Evolutionary conservation across 1,140 invertebrate genomes (phyloP).

Genomic region (Stegodyphus dumicola): DNA sequence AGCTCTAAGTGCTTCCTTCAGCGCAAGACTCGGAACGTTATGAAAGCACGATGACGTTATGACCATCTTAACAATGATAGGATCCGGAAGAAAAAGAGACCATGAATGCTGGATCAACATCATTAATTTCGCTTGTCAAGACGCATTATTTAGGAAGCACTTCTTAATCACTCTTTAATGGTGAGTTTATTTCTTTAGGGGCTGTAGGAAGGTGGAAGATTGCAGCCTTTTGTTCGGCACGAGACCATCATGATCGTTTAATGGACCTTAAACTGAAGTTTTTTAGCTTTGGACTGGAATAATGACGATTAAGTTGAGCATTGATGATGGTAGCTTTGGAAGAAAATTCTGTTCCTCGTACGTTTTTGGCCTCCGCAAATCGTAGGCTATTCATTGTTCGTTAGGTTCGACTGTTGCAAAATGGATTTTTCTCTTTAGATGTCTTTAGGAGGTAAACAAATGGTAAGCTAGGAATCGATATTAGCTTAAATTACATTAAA

Average conservation of each 20-base stretch:
- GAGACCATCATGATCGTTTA: slow-evolving; percentile 23
- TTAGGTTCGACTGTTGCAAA: too few species aligned
- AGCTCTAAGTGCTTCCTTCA: slow-evolving; percentile 19
- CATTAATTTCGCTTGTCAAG: slow-evolving; percentile 52
- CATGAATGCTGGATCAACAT: slow-evolving; percentile 12
- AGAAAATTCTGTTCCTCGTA: too few species aligned
- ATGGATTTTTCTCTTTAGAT: too few species aligned
- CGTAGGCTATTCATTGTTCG: too few species aligned
- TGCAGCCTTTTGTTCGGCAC: slow-evolving; percentile 38
- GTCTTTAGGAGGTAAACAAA: too few species aligned
- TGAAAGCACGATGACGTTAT: slow-evolving; percentile 9
- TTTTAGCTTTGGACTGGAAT: slow-evolving; percentile 10
- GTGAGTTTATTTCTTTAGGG: slow-evolving; percentile 32
- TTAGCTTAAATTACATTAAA: too few species aligned
- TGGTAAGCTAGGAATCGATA: too few species aligned
- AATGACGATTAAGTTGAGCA: slow-evolving; percentile 10
- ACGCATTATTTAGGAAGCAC: slow-evolving; percentile 35
- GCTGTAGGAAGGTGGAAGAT: not conserved
- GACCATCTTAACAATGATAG: not conserved
- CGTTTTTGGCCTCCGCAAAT: too few species aligned
- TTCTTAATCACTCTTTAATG: slow-evolving; percentile 53
- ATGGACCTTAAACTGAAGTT: slow-evolving; percentile 39
- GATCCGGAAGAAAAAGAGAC: not conserved
- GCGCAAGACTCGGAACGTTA: not conserved
- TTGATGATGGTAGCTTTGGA: too few species aligned